Conservation (phyloP, 2,888 invertebrate genomes). For the Lobophora halterata region DNA sequence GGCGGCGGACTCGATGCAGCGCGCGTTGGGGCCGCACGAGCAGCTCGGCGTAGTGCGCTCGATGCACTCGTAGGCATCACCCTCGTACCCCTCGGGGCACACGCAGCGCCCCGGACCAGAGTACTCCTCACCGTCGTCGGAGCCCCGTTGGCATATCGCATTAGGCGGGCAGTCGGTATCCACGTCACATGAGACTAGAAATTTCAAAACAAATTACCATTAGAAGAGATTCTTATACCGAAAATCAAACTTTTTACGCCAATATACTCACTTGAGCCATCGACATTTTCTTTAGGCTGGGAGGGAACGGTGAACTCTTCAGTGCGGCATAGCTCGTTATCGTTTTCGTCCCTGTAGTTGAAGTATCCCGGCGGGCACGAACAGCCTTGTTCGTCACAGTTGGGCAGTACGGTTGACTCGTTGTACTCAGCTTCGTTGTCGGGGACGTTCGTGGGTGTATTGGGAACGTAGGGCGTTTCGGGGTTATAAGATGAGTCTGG, state of each 20-base stretch:
- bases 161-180: conserved; percentile 90
- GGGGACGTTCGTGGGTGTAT: conserved; percentile 26
- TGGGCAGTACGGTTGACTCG: conserved; percentile 56
- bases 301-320: conserved; percentile 28
- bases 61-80: conserved; percentile 89
- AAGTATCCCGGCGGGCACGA: conserved; percentile 61
- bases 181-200: conserved; percentile 86
- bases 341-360: conserved; percentile 50
- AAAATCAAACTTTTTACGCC: background rate
- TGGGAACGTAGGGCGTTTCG: conserved; percentile 24
- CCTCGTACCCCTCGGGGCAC: conserved; percentile 91
- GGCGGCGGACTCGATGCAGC: conserved; percentile 84
- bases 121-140: conserved; percentile 60
- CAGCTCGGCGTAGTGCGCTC: conserved; percentile 63
- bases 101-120: conserved; percentile 80
- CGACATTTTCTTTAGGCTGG: conserved; percentile 29
- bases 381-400: conserved; percentile 53
- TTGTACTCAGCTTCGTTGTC: conserved; percentile 58
- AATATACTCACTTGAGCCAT: conserved; percentile 50
- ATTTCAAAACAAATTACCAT: conserved; percentile 20
- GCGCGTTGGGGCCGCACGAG: conserved; percentile 87
- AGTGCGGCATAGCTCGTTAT: conserved; percentile 59
- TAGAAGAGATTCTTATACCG: too few relatives aligned
- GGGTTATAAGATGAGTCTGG: conserved; percentile 13
- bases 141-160: conserved; percentile 86